Conservation (phyloP, 2,113 vertebrate genomes). For the Hippopotamus amphibius region DNA sequence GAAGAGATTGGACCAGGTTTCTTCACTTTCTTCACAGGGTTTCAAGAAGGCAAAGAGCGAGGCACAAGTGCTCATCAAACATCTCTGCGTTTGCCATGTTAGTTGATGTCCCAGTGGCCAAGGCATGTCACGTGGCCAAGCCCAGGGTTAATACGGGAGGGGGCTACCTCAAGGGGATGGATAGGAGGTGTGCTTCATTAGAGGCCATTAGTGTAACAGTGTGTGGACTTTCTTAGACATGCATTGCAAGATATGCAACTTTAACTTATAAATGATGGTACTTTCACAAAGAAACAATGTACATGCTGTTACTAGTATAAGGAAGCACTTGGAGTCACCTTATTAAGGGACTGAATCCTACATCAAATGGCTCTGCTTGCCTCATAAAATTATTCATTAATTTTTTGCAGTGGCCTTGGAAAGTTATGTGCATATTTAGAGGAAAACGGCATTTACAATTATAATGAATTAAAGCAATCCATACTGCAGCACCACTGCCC, state of each 20-base stretch:
- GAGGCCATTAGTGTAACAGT: not conserved
- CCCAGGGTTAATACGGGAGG: not conserved
- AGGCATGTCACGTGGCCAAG: not conserved
- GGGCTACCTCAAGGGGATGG: not conserved
- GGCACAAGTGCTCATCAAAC: not conserved
- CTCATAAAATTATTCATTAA: constrained; percentile 66
- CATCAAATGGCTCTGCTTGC: constrained; percentile 48
- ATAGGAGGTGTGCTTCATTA: not conserved
- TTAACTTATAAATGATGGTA: not conserved
- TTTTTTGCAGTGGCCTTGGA: constrained; percentile 58
- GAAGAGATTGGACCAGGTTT: not conserved
- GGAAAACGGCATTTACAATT: constrained; percentile 61
- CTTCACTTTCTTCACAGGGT: not conserved
- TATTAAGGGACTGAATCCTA: constrained; percentile 42
- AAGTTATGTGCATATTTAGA: constrained; percentile 58
- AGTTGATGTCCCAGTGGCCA: not conserved
- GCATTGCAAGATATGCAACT: not conserved
- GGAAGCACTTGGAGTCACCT: not conserved
- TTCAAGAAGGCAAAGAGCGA: not conserved
- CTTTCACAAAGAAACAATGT: not conserved
- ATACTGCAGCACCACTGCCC: not conserved
- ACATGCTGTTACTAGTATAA: not conserved
- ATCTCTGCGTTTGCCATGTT: not conserved
- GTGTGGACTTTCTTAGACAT: not conserved
- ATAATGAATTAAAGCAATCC: constrained; percentile 25